Conservation (phyloP, 2,797 vertebrate species). For the Anguilla anguilla region DNA sequence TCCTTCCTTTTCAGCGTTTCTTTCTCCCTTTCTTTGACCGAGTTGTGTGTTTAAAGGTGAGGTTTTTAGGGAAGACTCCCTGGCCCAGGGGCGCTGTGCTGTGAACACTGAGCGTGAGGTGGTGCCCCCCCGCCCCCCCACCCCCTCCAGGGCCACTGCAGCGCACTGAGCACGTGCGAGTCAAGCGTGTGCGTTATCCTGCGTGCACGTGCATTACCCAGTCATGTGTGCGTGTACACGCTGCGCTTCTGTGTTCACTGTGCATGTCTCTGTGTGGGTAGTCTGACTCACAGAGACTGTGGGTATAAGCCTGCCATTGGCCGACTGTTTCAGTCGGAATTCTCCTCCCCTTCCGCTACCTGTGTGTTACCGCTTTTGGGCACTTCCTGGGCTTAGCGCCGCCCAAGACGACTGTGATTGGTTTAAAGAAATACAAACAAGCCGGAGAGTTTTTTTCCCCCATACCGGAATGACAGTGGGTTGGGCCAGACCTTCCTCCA, state of each 20-base stretch:
- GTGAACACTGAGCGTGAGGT: not conserved
- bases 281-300: too few species aligned
- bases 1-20: not conserved
- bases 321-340: too few species aligned
- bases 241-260: not conserved
- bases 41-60: not conserved
- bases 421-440: too few species aligned
- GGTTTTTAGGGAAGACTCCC: not conserved
- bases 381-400: too few species aligned
- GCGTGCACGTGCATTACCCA: not conserved
- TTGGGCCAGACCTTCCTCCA: too few species aligned
- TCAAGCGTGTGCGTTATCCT: not conserved
- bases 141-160: conserved; percentile 25
- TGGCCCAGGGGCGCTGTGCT: not conserved
- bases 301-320: too few species aligned
- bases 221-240: not conserved
- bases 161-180: not conserved
- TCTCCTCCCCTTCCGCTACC: too few species aligned
- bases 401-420: too few species aligned
- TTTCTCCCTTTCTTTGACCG: not conserved
- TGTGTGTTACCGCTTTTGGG: too few species aligned
- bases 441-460: too few species aligned
- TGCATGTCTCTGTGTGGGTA: not conserved
- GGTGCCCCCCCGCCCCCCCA: not conserved
- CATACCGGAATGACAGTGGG: too few species aligned